Base-by-base conservation (phyloP, 2,797 vertebrate genomes). In the Geotrypetes seraphini region DNA sequence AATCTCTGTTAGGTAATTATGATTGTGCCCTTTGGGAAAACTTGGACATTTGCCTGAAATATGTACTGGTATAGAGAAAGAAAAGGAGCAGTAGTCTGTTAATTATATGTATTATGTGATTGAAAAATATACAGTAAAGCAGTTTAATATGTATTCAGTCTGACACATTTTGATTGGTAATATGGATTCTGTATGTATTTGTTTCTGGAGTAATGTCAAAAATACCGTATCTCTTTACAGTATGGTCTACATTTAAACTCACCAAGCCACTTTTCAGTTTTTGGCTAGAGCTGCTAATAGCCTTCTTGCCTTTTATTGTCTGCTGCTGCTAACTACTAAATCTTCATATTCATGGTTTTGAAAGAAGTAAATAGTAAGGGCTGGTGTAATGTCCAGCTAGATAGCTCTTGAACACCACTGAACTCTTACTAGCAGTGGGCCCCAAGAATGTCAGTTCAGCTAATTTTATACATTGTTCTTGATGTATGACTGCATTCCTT, bases 201-300 rank as follows among this genome's bases (percentile, higher is more conserved):
- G n/a, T n/a, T n/a, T n/a, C n/a, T n/a, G n/a, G n/a, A n/a, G n/a
- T n/a, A n/a, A n/a, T n/a, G n/a, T n/a, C n/a, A n/a, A n/a, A 12
- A 39, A 40, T 27, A n/a, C n/a, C n/a, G n/a, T n/a, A 10, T 5
- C 17, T 8, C 1, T 0, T 4, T 25, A 18, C 28, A 43, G 23
- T 12, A 1, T 0, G 27, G 0, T 0, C 0, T 10, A 31, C 27
- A 7, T 5, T 4, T 20, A n/a, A 10, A 10, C 23, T 10, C 2
- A 16, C 0, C 0, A 33, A 56, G 12, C 13, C 2, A 1, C 19
- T 15, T 12, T 17, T 3, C 9, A 37, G 5, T 11, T 53, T 15
- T 12, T 30, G 33, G 5, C 25, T 31, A 2, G 3, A 20, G 1
- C 19, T 22, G 9, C 10, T 28, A 3, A 3, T 50, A 51, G 22